Evolutionary conservation across 2,888 invertebrate species (phyloP).

Genomic region (Drosophila siamana): DNA sequence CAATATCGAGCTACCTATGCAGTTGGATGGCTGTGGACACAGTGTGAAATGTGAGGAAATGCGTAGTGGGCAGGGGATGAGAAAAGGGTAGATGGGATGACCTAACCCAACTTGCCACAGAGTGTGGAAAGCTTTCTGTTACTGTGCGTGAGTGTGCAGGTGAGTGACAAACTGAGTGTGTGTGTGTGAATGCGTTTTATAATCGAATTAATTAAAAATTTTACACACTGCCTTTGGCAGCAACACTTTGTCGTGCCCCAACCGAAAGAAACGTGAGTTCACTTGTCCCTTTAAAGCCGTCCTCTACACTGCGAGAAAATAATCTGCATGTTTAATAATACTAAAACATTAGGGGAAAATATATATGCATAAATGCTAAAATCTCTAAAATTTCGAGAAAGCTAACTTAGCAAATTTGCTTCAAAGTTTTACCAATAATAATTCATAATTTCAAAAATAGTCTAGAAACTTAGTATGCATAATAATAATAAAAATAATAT

Average conservation of each 20-base stretch:
- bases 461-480: too few species aligned
- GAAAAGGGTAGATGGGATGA: neutral
- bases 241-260: conserved; percentile 1
- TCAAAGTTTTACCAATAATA: too few species aligned
- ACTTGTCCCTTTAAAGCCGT: conserved; percentile 15
- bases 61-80: neutral
- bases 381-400: too few species aligned
- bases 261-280: neutral
- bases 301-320: conserved; percentile 32
- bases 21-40: neutral
- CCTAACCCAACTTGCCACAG: conserved; percentile 33
- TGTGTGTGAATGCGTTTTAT: conserved; percentile 66
- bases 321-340: too few species aligned
- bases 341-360: too few species aligned
- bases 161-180: conserved; percentile 30
- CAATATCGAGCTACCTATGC: conserved; percentile 17
- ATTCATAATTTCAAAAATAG: too few species aligned
- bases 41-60: neutral
- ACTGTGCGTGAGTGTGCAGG: conserved; percentile 24
- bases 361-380: too few species aligned
- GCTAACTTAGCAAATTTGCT: too few species aligned
- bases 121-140: conserved; percentile 69
- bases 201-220: conserved; percentile 79
- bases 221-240: conserved; percentile 57
- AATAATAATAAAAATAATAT: neutral